Conservation (phyloP, 37 sponge, comb jelly and placozoan genomes). For the Halichondria panicea region DNA sequence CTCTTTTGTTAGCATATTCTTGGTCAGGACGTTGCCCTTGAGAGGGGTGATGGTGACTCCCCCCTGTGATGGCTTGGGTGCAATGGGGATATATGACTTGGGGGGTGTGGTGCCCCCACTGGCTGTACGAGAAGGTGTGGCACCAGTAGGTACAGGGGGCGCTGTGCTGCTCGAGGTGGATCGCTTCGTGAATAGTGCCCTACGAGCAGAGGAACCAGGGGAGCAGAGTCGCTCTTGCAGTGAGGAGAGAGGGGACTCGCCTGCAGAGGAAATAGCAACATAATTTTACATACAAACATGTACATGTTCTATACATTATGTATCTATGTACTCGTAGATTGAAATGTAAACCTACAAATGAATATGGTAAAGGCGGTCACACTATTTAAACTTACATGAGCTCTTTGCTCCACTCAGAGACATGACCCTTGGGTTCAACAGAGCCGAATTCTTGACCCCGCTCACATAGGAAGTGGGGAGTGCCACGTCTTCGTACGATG, state of each 20-base stretch:
- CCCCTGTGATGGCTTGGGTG: neutral
- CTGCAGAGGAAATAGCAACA: neutral
- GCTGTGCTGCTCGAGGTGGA: too few species aligned
- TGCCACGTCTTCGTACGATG: slow-evolving; percentile 73
- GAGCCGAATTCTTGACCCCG: neutral
- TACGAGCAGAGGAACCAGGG: slow-evolving; percentile 54
- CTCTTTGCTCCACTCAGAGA: neutral
- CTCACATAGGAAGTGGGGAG: slow-evolving; percentile 13
- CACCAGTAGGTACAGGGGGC: slow-evolving; percentile 48
- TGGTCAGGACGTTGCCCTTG: neutral
- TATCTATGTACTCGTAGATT: too few species aligned
- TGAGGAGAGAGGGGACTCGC: slow-evolving; percentile 32
- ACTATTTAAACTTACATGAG: neutral
- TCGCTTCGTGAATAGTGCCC: slow-evolving; percentile 65
- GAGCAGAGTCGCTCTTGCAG: slow-evolving; percentile 55
- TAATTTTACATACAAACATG: neutral
- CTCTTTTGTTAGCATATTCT: too few species aligned
- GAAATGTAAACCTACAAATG: neutral
- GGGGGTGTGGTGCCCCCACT: neutral
- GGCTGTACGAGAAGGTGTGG: slow-evolving; percentile 30
- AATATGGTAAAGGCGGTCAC: neutral
- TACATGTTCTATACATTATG: neutral
- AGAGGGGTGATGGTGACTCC: slow-evolving; percentile 15
- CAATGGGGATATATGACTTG: neutral
- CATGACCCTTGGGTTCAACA: slow-evolving; percentile 8